Percentiles rank a stretch among this genome's conserved stretches.
These are phyloP conservation scores for Amphipoea lucens DNA, from an alignment of 2,888 invertebrate genomes.

Conservation along the genomic window DNA sequence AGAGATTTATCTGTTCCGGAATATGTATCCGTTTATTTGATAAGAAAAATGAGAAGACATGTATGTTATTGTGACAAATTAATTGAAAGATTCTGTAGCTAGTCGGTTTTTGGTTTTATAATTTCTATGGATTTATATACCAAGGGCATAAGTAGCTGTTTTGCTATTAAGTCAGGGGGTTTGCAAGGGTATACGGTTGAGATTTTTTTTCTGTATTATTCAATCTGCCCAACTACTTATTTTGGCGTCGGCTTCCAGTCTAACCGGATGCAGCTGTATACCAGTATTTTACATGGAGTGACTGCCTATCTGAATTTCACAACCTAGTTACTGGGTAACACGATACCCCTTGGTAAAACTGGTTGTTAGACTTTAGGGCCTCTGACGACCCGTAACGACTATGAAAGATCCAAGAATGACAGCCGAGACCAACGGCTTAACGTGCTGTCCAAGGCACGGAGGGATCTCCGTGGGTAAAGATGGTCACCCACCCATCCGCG, in stretches of 20 bases:
- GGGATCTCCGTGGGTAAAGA: background rate
- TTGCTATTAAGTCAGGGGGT: background rate
- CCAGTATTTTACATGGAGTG: background rate
- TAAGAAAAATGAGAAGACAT: constrained; percentile 13
- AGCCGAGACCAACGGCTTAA: background rate
- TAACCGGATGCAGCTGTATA: background rate
- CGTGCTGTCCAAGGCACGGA: background rate
- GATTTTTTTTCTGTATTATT: background rate
- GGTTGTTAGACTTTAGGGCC: background rate
- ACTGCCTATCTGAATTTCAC: too few relatives aligned
- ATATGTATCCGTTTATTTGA: constrained; percentile 50
- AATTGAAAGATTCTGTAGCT: background rate
- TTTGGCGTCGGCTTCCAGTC: background rate
- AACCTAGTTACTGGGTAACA: background rate
- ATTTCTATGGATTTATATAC: background rate
- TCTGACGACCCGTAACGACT: background rate
- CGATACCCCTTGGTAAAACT: too few relatives aligned
- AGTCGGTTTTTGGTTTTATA: background rate
- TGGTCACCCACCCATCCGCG: background rate
- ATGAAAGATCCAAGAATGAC: background rate
- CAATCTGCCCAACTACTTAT: background rate
- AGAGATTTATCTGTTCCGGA: constrained; percentile 68
- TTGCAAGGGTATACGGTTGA: background rate
- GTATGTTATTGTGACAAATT: constrained; percentile 5
- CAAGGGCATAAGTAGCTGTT: background rate